Percentiles rank a stretch among this genome's conserved stretches.
These are phyloP conservation scores for Imbricaverruca yamaguchii DNA, from an alignment of 2,888 invertebrate genomes.

Conservation along the genomic window DNA sequence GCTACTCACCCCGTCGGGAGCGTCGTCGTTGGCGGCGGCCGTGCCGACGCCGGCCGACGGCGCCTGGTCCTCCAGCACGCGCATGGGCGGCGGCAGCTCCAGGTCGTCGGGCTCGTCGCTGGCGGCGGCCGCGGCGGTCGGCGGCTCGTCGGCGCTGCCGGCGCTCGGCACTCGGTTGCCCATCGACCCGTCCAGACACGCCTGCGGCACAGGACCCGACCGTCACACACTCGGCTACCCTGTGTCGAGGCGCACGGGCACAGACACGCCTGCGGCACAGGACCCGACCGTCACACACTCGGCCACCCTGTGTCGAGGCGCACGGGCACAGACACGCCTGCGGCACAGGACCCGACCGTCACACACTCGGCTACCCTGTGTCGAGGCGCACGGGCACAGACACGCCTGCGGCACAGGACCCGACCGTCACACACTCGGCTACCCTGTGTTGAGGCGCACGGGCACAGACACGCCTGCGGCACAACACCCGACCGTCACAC, in stretches of 20 bases:
- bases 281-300: no score
- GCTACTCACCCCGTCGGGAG: neutral
- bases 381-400: conserved; percentile 37
- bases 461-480: conserved; percentile 47
- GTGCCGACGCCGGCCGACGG: conserved; percentile 13
- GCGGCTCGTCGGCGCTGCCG: neutral
- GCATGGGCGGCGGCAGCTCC: conserved; percentile 92
- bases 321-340: conserved; percentile 46
- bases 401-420: conserved; percentile 44
- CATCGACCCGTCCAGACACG: conserved; percentile 41
- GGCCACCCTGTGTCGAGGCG: no score
- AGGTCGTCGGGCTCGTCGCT: conserved; percentile 60
- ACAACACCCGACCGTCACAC: no score
- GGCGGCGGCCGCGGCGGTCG: conserved; percentile 23
- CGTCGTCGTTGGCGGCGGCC: neutral
- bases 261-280: conserved; percentile 47
- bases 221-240: no score
- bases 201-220: conserved; percentile 41
- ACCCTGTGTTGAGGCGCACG: no score
- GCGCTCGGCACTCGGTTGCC: neutral
- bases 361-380: no score
- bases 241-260: no score
- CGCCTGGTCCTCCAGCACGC: conserved; percentile 61
- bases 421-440: no score
- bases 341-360: conserved; percentile 33